Evolutionary conservation across 2,888 invertebrate genomes (phyloP), one percentile per base, ranked within the genome.

Genomic region (Yponomeuta cagnagella): DNA sequence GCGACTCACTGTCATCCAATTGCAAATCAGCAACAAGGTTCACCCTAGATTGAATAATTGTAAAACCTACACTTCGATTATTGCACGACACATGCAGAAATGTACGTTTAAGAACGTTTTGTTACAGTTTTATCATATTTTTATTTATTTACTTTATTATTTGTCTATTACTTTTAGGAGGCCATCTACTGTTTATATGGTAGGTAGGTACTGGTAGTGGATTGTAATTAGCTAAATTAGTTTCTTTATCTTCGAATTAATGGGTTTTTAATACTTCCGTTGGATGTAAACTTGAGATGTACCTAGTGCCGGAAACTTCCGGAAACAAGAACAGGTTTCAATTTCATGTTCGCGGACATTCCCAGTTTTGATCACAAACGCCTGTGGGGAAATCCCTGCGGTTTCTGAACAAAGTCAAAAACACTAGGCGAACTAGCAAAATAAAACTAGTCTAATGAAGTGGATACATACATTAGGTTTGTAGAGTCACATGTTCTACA

Each of bases 51-150:
- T 77, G 78, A 80, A 82, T 83, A 83, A 43, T 75, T 79, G 80
- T 83, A 82, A 79, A 78, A 80, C 75, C 88, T 90, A 90, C 82
- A 73, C 74, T 81, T 86, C 75, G 80, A 86, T 89, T 90, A 91
- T 90, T 90, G 89, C 90, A 91, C 89, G 89, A 89, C 90, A 87
- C 89, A 86, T 85, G 87, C 87, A 83, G 84, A 84, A 83, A 58
- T 81, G 87, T 91, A 90, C 89, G 89, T 89, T 91, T 91, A 80
- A 80, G 82, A 79, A 86, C 86, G 87, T 77, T 77, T 72, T 72
- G 73, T 74, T 67, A 65, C 33, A 71, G 73, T 74, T 76, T 71
- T 67, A 69, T 72, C 68, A 58, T 68, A 43, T 71, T 37, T 37
- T 73, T 70, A 69, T 58, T 23, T 71, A 63, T 23, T 23, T 64